A percentile compares a stretch with the other conserved stretches of the same genome.
These are phyloP conservation scores for Caenorhabditis sp. DNA, from an alignment of 2,888 invertebrate genomes.

Conservation along the genomic window DNA sequence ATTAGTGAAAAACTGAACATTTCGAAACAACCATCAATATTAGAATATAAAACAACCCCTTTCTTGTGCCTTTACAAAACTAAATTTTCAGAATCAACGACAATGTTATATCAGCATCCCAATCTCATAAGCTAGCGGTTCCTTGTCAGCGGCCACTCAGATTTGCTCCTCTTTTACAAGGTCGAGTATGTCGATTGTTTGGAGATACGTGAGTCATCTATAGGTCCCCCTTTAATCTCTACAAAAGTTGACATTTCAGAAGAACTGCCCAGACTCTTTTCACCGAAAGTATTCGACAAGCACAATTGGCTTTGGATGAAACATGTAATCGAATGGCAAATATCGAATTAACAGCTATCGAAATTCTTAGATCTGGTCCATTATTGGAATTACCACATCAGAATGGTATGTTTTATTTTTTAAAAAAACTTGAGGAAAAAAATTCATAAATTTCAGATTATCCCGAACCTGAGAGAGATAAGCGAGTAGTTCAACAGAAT, in stretches of 20 bases:
- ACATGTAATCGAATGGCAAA: slow-evolving; percentile 34
- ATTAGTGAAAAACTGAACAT: too few species aligned
- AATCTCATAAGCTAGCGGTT: slow-evolving; percentile 10
- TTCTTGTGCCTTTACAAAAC: neutral
- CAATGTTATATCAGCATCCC: slow-evolving; percentile 10
- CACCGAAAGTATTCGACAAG: slow-evolving; percentile 34
- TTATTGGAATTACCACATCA: slow-evolving; percentile 7
- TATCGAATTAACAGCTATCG: slow-evolving; percentile 21
- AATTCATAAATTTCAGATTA: neutral
- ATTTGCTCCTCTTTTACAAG: slow-evolving; percentile 43
- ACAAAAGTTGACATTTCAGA: slow-evolving; percentile 13
- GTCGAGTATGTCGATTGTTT: slow-evolving; percentile 28
- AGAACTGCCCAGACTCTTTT: slow-evolving; percentile 10
- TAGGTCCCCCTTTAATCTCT: neutral
- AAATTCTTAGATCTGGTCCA: slow-evolving; percentile 12
- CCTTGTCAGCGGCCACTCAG: slow-evolving; percentile 23
- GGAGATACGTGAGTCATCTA: slow-evolving; percentile 31
- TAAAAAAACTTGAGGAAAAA: neutral
- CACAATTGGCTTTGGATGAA: slow-evolving; percentile 31
- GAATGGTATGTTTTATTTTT: neutral
- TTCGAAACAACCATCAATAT: too few species aligned
- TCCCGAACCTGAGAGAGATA: neutral
- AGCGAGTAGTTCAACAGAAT: slow-evolving; percentile 5
- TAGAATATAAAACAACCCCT: neutral
- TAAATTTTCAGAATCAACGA: slow-evolving; percentile 14